Evolutionary conservation across 2,888 invertebrate genomes (phyloP).

Genomic region (Boloria selene): DNA sequence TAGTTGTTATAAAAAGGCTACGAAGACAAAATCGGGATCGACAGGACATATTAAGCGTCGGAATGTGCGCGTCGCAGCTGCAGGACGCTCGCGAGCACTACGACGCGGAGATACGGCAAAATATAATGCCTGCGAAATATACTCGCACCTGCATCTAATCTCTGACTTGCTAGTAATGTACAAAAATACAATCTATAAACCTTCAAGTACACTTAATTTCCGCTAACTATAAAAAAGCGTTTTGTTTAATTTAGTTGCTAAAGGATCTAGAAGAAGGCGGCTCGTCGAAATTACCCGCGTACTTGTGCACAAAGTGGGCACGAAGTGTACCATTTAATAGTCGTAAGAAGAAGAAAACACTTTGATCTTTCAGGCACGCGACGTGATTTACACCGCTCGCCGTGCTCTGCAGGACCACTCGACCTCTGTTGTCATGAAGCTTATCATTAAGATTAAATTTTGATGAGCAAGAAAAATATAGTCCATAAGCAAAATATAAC

Average conservation of each 20-base stretch:
- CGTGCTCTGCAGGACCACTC: neutral
- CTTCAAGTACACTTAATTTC: neutral
- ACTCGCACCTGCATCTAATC: neutral
- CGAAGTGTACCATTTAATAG: conserved; percentile 20
- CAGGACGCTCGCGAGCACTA: neutral
- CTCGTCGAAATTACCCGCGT: conserved; percentile 21
- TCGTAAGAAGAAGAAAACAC: conserved; percentile 27
- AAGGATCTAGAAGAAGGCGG: neutral
- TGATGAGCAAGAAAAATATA: no score
- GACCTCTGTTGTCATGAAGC: neutral
- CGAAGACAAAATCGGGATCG: conserved; percentile 16
- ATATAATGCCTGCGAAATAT: no score
- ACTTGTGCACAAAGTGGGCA: conserved; percentile 26
- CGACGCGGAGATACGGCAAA: conserved; percentile 13
- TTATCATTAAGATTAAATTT: no score
- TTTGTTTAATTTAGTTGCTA: no score
- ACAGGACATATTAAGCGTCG: conserved; percentile 19
- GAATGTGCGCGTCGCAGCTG: conserved; percentile 19
- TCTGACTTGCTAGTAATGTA: neutral
- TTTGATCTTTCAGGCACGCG: conserved; percentile 27
- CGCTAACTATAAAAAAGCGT: no score
- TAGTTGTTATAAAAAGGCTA: neutral
- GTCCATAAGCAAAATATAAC: no score
- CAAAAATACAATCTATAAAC: neutral
- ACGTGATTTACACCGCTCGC: conserved; percentile 25